phyloP scores from a whole-genome alignment of 37 sponge, comb jelly and placozoan species.

The Oscarella lobularis region DNA sequence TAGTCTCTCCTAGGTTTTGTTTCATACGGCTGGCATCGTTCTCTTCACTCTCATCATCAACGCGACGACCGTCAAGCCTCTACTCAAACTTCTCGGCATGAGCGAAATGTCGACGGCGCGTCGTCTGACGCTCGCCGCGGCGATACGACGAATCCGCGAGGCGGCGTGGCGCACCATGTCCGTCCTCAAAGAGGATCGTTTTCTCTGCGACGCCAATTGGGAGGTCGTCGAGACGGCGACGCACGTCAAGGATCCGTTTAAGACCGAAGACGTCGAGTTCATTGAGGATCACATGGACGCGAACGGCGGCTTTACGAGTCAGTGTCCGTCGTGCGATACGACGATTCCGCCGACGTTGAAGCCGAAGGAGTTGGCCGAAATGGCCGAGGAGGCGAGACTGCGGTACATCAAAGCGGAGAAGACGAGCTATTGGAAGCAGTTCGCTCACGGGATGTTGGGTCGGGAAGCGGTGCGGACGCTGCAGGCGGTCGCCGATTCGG shows the following conservation, averaged over 20 bases:
- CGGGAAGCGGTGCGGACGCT: slow-evolving; percentile 69
- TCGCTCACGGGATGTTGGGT: slow-evolving; percentile 70
- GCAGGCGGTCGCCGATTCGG: slow-evolving; percentile 54
- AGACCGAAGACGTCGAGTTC: slow-evolving; percentile 11
- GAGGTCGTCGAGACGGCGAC: slow-evolving; percentile 62
- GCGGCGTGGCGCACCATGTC: slow-evolving; percentile 39
- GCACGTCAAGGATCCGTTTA: slow-evolving; percentile 41
- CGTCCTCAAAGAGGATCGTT: slow-evolving; percentile 66
- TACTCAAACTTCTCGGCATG: slow-evolving; percentile 63
- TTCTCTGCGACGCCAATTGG: slow-evolving; percentile 81
- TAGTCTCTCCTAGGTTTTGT: slow-evolving; percentile 36
- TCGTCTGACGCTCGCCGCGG: slow-evolving; percentile 49
- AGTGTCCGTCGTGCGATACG: slow-evolving; percentile 31
- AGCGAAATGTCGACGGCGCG: slow-evolving; percentile 62
- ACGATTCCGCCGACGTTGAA: slow-evolving; percentile 41
- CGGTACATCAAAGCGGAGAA: slow-evolving; percentile 77
- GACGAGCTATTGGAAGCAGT: slow-evolving; percentile 91
- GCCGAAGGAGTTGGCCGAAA: slow-evolving; percentile 64
- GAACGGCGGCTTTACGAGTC: no score
- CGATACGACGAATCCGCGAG: slow-evolving; percentile 37
- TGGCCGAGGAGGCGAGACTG: slow-evolving; percentile 62
- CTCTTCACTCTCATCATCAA: slow-evolving; percentile 72
- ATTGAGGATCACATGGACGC: neutral
- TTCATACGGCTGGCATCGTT: slow-evolving; percentile 82
- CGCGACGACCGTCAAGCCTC: slow-evolving; percentile 62